phyloP scores from a whole-genome alignment of 2,888 invertebrate species.

The Cerastis leucographa region DNA sequence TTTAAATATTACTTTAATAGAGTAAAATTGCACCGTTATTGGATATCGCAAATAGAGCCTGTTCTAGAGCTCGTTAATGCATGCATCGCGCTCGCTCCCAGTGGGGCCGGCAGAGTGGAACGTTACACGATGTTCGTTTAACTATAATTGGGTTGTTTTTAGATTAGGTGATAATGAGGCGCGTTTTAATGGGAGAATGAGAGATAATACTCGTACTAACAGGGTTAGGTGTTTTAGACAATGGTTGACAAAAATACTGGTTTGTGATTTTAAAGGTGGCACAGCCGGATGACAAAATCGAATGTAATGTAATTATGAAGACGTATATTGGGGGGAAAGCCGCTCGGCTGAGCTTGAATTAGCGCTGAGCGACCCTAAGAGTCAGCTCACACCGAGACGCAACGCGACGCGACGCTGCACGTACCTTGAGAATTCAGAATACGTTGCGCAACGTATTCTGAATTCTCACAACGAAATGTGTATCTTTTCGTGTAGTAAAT shows the following conservation, averaged over 20 bases:
- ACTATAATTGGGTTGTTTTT: constrained; percentile 42
- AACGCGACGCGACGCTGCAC: no score
- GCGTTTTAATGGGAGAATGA: constrained; percentile 1
- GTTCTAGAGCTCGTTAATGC: constrained; percentile 33
- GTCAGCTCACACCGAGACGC: no score
- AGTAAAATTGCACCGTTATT: constrained; percentile 11
- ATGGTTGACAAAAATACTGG: background rate
- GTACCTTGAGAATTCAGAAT: no score
- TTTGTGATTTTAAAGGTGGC: background rate
- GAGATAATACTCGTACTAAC: background rate
- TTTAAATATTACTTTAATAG: background rate
- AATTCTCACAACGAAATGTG: no score
- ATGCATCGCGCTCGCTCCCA: constrained; percentile 40
- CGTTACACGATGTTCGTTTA: constrained; percentile 17
- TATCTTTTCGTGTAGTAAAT: no score
- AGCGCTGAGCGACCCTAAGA: no score
- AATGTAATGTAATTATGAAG: background rate
- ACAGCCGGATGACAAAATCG: no score
- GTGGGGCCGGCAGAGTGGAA: constrained; percentile 37
- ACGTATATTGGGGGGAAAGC: background rate
- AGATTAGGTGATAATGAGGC: constrained; percentile 28
- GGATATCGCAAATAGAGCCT: constrained; percentile 17
- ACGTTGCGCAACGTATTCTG: no score
- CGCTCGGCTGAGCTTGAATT: background rate
- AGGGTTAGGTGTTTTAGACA: background rate